A percentile compares a stretch with the other conserved stretches of the same genome.
Conservation (phyloP, 2,113 vertebrate genomes). For the Hippocampus zosterae region DNA sequence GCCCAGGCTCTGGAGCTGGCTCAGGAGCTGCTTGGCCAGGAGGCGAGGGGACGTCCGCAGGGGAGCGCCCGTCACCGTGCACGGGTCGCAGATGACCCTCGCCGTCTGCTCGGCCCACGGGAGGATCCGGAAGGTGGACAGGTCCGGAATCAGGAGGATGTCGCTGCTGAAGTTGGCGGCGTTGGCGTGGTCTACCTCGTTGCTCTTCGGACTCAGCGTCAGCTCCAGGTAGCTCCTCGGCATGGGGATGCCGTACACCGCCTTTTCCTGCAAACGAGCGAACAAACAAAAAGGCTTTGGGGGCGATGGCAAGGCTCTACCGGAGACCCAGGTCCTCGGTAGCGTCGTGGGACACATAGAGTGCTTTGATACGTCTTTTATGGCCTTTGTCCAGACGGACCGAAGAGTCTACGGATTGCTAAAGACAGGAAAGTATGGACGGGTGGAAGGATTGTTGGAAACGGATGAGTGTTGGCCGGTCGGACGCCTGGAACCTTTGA, state of each 20-base stretch:
- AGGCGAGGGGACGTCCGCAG: conserved; percentile 84
- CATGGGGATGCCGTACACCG: conserved; percentile 81
- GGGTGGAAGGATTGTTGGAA: background rate
- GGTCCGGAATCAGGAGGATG: conserved; percentile 85
- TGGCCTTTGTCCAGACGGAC: background rate
- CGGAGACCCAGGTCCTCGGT: background rate
- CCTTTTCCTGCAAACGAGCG: conserved; percentile 78
- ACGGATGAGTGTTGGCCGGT: background rate
- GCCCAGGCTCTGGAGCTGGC: conserved; percentile 78
- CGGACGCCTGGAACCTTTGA: background rate
- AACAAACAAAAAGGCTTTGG: background rate
- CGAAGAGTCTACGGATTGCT: background rate
- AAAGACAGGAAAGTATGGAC: too few species aligned
- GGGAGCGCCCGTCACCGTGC: conserved; percentile 77
- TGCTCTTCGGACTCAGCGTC: conserved; percentile 79
- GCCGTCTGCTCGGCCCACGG: conserved; percentile 88
- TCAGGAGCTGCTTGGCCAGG: conserved; percentile 82
- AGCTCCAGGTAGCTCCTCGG: conserved; percentile 89
- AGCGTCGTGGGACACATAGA: background rate
- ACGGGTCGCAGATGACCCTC: conserved; percentile 89
- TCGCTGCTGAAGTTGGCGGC: conserved; percentile 84
- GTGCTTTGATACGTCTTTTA: background rate
- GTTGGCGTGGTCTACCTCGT: conserved; percentile 79
- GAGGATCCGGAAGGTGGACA: conserved; percentile 81
- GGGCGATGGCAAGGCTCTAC: background rate